These are phyloP conservation scores for Mus pahari DNA, from an alignment of 2,113 vertebrate species.

Conservation along the genomic window DNA sequence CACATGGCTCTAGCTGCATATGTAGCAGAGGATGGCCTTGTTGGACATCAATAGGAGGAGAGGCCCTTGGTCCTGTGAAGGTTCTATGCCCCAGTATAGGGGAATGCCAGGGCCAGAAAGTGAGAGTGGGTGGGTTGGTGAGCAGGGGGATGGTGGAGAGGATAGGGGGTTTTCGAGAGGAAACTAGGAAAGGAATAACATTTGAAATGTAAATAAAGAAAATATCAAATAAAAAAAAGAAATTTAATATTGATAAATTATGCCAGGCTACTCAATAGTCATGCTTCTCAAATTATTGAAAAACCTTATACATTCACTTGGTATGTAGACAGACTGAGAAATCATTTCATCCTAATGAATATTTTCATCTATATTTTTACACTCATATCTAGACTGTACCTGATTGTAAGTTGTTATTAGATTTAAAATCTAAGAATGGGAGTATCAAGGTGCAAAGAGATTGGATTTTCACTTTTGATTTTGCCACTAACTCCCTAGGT, in stretches of 20 bases:
- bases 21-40: too few species aligned
- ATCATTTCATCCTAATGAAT: background rate
- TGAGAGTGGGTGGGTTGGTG: too few species aligned
- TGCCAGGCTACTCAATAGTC: background rate
- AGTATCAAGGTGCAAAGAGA: background rate
- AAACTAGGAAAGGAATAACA: too few species aligned
- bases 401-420: background rate
- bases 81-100: too few species aligned
- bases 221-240: background rate
- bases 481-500: background rate
- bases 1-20: too few species aligned
- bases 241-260: constrained; percentile 38
- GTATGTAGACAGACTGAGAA: background rate
- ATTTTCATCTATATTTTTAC: background rate
- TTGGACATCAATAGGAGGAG: too few species aligned
- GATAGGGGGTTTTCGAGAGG: too few species aligned
- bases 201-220: too few species aligned
- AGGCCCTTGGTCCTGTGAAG: too few species aligned
- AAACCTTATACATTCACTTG: background rate
- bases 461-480: constrained; percentile 1
- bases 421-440: background rate
- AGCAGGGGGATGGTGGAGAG: too few species aligned
- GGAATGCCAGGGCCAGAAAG: too few species aligned
- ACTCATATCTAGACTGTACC: background rate
- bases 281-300: constrained; percentile 15